phyloP scores from a whole-genome alignment of 2,888 invertebrate genomes.

The Eilema caniola region DNA sequence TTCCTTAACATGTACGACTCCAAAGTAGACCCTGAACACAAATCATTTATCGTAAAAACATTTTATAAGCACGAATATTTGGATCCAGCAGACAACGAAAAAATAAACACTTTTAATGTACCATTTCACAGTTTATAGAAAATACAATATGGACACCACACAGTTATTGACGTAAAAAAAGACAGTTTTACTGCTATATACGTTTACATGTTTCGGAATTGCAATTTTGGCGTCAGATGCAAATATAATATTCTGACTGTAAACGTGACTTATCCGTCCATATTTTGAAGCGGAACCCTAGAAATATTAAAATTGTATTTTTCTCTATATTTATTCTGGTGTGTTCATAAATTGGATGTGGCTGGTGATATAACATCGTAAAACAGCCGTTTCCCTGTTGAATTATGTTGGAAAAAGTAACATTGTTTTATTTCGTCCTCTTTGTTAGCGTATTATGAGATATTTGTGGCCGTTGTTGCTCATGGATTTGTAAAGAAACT shows the following conservation, averaged over 20 bases:
- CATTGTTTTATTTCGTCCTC: conserved; percentile 17
- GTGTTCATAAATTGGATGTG: conserved; percentile 41
- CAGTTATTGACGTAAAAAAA: neutral
- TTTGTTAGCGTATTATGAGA: conserved; percentile 5
- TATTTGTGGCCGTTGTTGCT: conserved; percentile 3
- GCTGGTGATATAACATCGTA: conserved; percentile 27
- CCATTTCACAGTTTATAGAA: neutral
- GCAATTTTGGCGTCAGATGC: neutral
- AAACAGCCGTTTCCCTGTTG: conserved; percentile 31
- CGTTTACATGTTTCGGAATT: neutral
- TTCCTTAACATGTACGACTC: no score
- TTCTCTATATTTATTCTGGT: conserved; percentile 18
- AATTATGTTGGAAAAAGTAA: conserved; percentile 30
- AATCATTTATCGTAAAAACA: neutral
- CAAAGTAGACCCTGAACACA: no score
- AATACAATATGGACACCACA: neutral
- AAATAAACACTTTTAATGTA: neutral
- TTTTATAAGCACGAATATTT: neutral
- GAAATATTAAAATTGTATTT: conserved; percentile 9
- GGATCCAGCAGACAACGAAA: neutral
- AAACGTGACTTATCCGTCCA: neutral
- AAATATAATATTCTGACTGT: neutral
- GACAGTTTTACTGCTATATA: neutral
- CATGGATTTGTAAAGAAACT: neutral
- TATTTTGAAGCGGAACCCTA: neutral